Percentiles rank a stretch among this genome's conserved stretches.
phyloP scores from a whole-genome alignment of 2,113 vertebrate species.

The Lanius collurio region DNA sequence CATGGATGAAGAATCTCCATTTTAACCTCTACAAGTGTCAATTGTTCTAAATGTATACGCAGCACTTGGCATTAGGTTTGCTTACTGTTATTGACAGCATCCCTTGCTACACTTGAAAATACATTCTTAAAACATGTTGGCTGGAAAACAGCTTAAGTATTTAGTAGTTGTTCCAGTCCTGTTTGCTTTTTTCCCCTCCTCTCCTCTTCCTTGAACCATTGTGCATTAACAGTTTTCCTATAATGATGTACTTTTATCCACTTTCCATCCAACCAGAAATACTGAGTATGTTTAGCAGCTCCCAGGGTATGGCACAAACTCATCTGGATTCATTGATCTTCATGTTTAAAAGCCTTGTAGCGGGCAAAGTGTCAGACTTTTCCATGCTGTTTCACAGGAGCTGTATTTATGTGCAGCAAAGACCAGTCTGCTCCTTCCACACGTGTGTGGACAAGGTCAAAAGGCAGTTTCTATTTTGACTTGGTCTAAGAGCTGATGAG shows the following conservation, averaged over 20 bases:
- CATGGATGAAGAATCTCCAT: conserved; percentile 25
- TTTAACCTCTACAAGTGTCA: conserved; percentile 42
- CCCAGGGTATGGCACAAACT: not conserved
- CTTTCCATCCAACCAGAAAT: not conserved
- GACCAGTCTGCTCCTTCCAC: not conserved
- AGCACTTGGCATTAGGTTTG: conserved; percentile 16
- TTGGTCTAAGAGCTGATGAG: not conserved
- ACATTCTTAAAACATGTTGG: not conserved
- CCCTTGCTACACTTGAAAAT: conserved; percentile 3
- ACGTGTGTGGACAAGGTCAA: not conserved
- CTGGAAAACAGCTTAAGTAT: conserved; percentile 13
- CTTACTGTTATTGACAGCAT: conserved; percentile 11
- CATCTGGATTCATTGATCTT: not conserved
- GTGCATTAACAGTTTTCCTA: conserved; percentile 12
- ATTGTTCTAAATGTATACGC: conserved; percentile 15
- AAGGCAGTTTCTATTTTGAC: not conserved
- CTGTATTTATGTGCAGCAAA: not conserved
- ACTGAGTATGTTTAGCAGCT: not conserved
- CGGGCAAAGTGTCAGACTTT: not conserved
- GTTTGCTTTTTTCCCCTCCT: not conserved
- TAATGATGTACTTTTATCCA: not conserved
- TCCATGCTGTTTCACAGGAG: not conserved
- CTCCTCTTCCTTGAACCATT: not conserved
- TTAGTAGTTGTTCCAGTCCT: not conserved
- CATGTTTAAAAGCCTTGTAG: not conserved